Conservation (phyloP, 64 coral and sea anemone genomes). For the Stichodactyla helianthus region DNA sequence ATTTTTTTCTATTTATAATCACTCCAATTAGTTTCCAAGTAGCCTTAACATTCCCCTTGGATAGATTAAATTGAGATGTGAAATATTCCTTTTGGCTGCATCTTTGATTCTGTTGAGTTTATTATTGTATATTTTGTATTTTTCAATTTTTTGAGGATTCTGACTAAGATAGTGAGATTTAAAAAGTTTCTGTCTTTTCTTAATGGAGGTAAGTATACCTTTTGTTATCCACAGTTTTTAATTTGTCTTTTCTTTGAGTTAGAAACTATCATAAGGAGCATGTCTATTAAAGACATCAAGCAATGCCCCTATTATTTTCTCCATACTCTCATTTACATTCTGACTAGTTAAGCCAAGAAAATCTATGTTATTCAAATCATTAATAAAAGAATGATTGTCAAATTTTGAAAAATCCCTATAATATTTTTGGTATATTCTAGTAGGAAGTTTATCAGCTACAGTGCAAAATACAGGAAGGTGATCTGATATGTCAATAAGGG, state of each 20-base stretch:
- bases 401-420: slow-evolving; percentile 37
- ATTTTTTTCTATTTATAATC: slow-evolving; percentile 22
- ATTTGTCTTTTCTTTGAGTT: slow-evolving; percentile 29
- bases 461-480: slow-evolving; percentile 45
- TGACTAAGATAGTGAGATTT: slow-evolving; percentile 33
- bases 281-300: slow-evolving; percentile 16
- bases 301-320: slow-evolving; percentile 1
- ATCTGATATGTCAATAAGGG: slow-evolving; percentile 38
- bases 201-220: neutral
- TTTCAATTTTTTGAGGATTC: slow-evolving; percentile 23
- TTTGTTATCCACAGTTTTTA: slow-evolving; percentile 27
- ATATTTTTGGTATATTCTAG: neutral
- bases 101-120: slow-evolving; percentile 30
- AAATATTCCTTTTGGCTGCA: slow-evolving; percentile 31
- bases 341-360: neutral
- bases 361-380: slow-evolving; percentile 14
- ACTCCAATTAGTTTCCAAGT: slow-evolving; percentile 38
- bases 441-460: neutral
- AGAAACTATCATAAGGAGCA: slow-evolving; percentile 44
- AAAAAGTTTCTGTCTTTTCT: slow-evolving; percentile 34
- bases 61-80: slow-evolving; percentile 18
- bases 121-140: slow-evolving; percentile 27
- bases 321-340: slow-evolving; percentile 24
- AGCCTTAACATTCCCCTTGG: neutral
- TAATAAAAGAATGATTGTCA: slow-evolving; percentile 17